phyloP scores from a whole-genome alignment of 2,797 vertebrate species.

The Erithacus rubecula region DNA sequence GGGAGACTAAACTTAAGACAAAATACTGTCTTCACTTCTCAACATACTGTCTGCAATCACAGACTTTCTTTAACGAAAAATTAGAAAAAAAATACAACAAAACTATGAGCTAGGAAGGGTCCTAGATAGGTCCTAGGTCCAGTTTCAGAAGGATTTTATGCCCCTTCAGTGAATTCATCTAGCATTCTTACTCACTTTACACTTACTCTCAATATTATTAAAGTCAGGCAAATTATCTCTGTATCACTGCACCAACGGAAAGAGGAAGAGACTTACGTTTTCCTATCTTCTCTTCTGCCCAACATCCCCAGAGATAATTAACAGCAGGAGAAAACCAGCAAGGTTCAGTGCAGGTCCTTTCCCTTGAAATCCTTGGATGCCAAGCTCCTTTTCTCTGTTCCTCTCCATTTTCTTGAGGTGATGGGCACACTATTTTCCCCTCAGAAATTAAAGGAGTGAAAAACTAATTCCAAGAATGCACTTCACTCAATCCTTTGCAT shows the following conservation, averaged over 20 bases:
- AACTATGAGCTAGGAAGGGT: neutral
- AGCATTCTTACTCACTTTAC: neutral
- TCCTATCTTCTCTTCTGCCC: neutral
- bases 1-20: neutral
- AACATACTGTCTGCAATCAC: neutral
- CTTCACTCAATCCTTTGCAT: neutral
- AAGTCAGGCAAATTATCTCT: neutral
- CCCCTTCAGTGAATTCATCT: neutral
- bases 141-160: neutral
- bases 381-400: neutral
- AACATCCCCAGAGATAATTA: neutral
- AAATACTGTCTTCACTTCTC: neutral
- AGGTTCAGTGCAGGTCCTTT: neutral
- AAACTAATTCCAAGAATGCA: neutral
- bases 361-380: neutral
- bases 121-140: neutral
- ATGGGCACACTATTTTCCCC: rapidly evolving
- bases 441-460: neutral
- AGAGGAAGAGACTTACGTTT: neutral
- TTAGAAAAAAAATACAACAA: neutral
- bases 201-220: neutral
- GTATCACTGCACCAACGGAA: neutral
- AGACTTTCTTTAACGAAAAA: neutral
- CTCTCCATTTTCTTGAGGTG: neutral
- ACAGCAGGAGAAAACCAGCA: neutral